Percentiles rank a stretch among this genome's conserved stretches.
Evolutionary conservation across 1,140 invertebrate genomes (phyloP).

Genomic region (Diabrotica undecimpunctata): DNA sequence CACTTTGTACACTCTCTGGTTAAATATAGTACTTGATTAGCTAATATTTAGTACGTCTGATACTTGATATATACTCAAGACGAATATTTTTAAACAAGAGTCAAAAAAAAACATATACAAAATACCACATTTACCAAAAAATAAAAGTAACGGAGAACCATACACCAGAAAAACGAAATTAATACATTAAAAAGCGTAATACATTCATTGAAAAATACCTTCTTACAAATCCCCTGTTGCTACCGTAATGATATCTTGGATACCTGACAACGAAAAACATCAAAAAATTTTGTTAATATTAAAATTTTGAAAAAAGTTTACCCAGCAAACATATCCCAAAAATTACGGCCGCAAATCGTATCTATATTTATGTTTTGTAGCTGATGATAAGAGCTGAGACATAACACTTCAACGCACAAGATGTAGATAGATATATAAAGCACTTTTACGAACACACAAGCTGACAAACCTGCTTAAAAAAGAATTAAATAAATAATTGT

Average conservation of each 20-base stretch:
- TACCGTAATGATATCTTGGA: slow-evolving; percentile 19
- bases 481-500: too few relatives aligned
- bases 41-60: neutral
- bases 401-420: too few relatives aligned
- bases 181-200: slow-evolving; percentile 18
- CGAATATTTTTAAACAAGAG: neutral
- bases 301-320: neutral
- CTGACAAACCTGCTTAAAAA: too few relatives aligned
- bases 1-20: neutral
- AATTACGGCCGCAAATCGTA: neutral
- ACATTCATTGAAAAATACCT: slow-evolving; percentile 17
- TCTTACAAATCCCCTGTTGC: slow-evolving; percentile 17
- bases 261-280: slow-evolving; percentile 15
- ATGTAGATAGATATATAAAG: too few relatives aligned
- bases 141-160: slow-evolving; percentile 3
- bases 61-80: too few relatives aligned
- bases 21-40: neutral
- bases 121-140: neutral
- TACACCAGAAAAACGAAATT: slow-evolving; percentile 6
- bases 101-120: neutral
- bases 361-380: neutral
- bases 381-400: too few relatives aligned
- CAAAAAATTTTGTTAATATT: slow-evolving; percentile 8
- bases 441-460: too few relatives aligned
- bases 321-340: neutral